Evolutionary conservation across 64 coral and sea anemone genomes (phyloP), one percentile per base, ranked within the genome.

Genomic region (Montipora cactus): DNA sequence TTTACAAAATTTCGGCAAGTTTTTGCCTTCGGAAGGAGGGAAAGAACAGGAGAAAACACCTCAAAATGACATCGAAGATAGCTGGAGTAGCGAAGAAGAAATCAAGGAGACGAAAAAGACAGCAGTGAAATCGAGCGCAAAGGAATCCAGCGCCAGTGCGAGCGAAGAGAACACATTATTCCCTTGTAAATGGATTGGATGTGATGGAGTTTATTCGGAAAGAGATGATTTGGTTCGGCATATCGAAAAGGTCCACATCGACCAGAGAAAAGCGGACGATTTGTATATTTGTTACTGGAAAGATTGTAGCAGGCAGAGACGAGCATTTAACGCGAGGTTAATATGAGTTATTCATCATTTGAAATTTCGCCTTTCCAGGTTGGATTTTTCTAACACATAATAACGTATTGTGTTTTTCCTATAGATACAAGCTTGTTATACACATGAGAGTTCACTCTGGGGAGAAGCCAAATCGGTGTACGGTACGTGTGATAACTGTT

Each of bases 241-340:
- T 44, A 99, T 99, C 21, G 98, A 99, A 58, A 99, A 99, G 84
- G 98, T 99, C 67, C 98, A 99, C 86, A 99, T 99, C 76, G 98
- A 99, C 66, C 98, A 99, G 69, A 92, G 98, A 52, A 99, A 99
- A 67, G 95, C 98, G 2, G 98, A 99, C 49, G 98, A 99, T 87
- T 92, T 96, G 71, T 99, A 96, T 61, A 96, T 99, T 75, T 99
- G 98, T 59, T 99, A 94, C 49, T 99, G 98, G 98, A 93, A 99
- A 22, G 78, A 94, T 46, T 99, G 98, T 51, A 94, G 89, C 50
- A 86, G 98, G 5, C 95, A 99, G 86, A 77, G 92, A 12, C 91
- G 96, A 59, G 92, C 95, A 20, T 99, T 99, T 49, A 99, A 99
- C 57, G 98, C 98, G 45, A 74, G 98, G 46, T 71, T 21, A 71